phyloP scores from a whole-genome alignment of 2,113 vertebrate genomes.

The Gopherus evgoodei region DNA sequence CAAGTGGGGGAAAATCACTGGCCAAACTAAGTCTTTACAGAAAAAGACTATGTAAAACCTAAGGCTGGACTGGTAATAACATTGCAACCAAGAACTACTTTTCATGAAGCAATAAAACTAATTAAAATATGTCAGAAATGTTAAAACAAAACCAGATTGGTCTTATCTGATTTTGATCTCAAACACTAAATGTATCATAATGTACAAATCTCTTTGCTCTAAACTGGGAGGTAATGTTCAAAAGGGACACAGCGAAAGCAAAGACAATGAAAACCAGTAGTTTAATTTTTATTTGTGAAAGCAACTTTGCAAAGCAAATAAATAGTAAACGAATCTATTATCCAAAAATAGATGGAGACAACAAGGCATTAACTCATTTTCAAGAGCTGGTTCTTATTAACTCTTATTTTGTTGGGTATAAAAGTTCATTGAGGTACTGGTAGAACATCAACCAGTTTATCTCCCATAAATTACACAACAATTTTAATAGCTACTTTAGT shows the following conservation, averaged over 20 bases:
- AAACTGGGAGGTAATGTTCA: background rate
- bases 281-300: background rate
- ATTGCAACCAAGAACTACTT: background rate
- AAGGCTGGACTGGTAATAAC: background rate
- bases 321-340: background rate
- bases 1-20: background rate
- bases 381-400: background rate
- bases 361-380: background rate
- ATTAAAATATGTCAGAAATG: background rate
- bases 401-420: background rate
- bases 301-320: background rate
- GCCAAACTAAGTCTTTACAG: background rate
- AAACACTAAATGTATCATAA: background rate
- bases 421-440: background rate
- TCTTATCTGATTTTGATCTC: no score
- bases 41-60: background rate
- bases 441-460: background rate
- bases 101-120: background rate
- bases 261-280: background rate
- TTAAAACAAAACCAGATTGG: background rate
- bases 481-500: background rate
- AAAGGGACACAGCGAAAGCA: background rate
- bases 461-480: background rate
- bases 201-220: background rate
- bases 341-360: background rate